These are phyloP conservation scores for Coregonus ussuriensis DNA, from an alignment of 2,797 vertebrate species.

Conservation along the genomic window DNA sequence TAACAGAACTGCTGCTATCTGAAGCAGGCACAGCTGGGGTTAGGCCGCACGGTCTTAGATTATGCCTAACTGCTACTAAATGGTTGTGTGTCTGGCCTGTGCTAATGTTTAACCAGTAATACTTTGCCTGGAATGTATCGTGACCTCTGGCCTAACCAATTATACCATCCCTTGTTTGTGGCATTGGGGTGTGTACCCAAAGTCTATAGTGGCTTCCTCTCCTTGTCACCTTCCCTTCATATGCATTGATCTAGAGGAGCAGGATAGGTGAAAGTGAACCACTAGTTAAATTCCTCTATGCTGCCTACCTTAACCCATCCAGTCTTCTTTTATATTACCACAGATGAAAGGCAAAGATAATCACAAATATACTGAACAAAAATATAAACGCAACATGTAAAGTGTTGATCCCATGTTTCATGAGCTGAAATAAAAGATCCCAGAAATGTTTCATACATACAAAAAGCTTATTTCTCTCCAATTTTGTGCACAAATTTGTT, in stretches of 20 bases:
- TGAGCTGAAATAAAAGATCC: no score
- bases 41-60: constrained; percentile 7
- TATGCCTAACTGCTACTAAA: not conserved
- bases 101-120: constrained; percentile 21
- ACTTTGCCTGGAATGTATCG: constrained; percentile 21
- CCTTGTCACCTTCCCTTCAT: not conserved
- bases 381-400: no score
- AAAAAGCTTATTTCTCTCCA: no score
- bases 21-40: constrained; percentile 21
- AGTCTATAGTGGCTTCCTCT: not conserved
- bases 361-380: not conserved
- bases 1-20: constrained; percentile 34
- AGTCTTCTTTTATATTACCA: not conserved
- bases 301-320: not conserved
- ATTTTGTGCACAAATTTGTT: no score
- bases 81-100: not conserved
- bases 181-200: constrained; percentile 11
- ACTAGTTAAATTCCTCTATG: not conserved
- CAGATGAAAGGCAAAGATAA: not conserved
- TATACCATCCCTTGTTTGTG: constrained; percentile 17
- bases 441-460: no score
- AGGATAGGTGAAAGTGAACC: not conserved
- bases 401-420: no score
- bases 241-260: not conserved
- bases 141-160: constrained; percentile 8